Evolutionary conservation across 2,113 vertebrate species (phyloP).

Genomic region (Mungos mungo): DNA sequence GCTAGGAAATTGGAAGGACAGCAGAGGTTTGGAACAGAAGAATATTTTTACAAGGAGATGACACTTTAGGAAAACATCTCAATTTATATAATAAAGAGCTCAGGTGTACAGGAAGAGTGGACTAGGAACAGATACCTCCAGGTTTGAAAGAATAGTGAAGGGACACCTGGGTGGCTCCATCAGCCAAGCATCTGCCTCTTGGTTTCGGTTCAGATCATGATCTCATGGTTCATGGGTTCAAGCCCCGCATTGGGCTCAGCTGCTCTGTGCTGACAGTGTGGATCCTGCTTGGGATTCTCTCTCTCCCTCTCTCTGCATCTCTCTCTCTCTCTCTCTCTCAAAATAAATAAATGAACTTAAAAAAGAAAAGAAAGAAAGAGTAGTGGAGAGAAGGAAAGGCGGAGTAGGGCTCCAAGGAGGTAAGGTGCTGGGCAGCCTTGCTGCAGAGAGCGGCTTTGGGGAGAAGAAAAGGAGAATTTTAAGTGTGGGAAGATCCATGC

Average conservation of each 20-base stretch:
- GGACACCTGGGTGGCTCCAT: too few relatives aligned
- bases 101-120: not conserved
- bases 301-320: too few relatives aligned
- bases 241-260: too few relatives aligned
- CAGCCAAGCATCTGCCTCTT: too few relatives aligned
- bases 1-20: not conserved
- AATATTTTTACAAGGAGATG: not conserved
- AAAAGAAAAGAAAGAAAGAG: not conserved
- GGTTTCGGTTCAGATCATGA: too few relatives aligned
- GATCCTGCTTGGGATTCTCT: too few relatives aligned
- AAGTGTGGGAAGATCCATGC: not conserved
- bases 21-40: not conserved
- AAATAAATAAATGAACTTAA: too few relatives aligned
- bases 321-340: too few relatives aligned
- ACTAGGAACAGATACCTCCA: not conserved
- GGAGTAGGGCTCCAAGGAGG: not conserved
- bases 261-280: too few relatives aligned
- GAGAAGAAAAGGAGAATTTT: not conserved
- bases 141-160: not conserved
- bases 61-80: not conserved
- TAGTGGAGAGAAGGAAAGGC: not conserved
- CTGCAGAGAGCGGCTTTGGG: not conserved
- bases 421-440: not conserved
- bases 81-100: not conserved
- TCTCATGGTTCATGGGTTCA: too few relatives aligned